Conservation (phyloP, 2,113 vertebrate genomes). For the Propithecus coquereli region DNA sequence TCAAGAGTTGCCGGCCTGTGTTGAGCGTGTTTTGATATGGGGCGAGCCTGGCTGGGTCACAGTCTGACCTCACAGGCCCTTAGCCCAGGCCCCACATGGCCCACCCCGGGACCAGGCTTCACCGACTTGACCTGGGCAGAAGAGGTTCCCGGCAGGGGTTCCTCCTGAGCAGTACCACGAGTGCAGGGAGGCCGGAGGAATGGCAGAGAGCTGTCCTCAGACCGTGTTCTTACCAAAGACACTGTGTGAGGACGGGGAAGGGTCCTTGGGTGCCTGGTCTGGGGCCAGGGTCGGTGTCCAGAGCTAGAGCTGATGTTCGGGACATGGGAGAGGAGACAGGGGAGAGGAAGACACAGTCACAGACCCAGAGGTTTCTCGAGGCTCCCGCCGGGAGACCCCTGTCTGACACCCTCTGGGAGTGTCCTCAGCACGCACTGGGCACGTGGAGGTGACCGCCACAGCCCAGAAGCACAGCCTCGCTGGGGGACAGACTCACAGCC, state of each 20-base stretch:
- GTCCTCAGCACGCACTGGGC: not conserved
- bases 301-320: too few species aligned
- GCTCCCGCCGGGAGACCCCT: not conserved
- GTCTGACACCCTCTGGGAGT: not conserved
- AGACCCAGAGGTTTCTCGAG: not conserved
- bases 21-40: not conserved
- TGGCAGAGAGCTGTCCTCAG: fast-evolving
- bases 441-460: fast-evolving
- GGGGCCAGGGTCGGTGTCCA: not conserved
- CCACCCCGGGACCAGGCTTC: not conserved
- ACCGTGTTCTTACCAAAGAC: not conserved
- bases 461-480: fast-evolving
- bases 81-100: fast-evolving
- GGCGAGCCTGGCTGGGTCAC: not conserved
- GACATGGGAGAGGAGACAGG: not conserved
- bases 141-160: not conserved
- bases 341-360: too few species aligned
- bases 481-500: fast-evolving
- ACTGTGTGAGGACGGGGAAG: fast-evolving
- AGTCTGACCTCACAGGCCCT: not conserved
- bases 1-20: not conserved
- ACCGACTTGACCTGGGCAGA: not conserved
- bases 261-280: not conserved
- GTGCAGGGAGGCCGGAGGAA: not conserved
- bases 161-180: fast-evolving